These are phyloP conservation scores for Colossoma macropomum DNA, from an alignment of 2,113 vertebrate genomes.

Conservation along the genomic window DNA sequence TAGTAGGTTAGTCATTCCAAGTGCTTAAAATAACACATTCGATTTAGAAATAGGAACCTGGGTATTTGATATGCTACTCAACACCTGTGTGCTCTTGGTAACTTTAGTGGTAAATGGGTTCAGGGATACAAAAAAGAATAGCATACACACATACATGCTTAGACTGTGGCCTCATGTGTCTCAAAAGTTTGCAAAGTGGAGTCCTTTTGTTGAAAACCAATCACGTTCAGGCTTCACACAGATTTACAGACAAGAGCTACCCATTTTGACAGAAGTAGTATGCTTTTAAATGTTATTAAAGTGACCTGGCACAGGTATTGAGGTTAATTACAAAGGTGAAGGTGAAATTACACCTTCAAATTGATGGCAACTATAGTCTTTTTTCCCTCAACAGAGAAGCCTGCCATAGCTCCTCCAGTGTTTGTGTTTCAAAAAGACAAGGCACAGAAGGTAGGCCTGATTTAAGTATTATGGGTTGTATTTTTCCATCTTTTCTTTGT, in stretches of 20 bases:
- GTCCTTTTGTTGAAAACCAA: neutral
- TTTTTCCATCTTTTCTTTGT: neutral
- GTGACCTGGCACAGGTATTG: neutral
- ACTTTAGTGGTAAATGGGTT: neutral
- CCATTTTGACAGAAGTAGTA: no score
- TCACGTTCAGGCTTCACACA: neutral
- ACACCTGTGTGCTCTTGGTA: neutral
- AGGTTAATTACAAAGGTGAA: neutral
- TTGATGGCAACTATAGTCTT: slow-evolving; percentile 33
- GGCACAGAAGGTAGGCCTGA: slow-evolving; percentile 92
- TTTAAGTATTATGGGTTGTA: neutral
- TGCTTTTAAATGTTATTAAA: no score
- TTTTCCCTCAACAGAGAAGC: slow-evolving; percentile 87
- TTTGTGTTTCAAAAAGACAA: slow-evolving; percentile 99
- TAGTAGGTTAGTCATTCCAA: neutral
- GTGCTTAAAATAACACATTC: slow-evolving; percentile 37
- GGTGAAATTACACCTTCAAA: neutral
- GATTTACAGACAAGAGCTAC: no score
- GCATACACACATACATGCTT: neutral
- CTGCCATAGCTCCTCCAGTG: slow-evolving; percentile 97
- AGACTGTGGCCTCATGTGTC: neutral
- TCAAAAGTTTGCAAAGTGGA: neutral
- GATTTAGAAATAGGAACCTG: slow-evolving; percentile 48
- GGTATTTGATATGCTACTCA: neutral
- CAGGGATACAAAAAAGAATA: neutral